Percentiles rank a stretch among this genome's conserved stretches.
Evolutionary conservation across 2,888 invertebrate species (phyloP).

Genomic region (Cecidostiba fungosa): DNA sequence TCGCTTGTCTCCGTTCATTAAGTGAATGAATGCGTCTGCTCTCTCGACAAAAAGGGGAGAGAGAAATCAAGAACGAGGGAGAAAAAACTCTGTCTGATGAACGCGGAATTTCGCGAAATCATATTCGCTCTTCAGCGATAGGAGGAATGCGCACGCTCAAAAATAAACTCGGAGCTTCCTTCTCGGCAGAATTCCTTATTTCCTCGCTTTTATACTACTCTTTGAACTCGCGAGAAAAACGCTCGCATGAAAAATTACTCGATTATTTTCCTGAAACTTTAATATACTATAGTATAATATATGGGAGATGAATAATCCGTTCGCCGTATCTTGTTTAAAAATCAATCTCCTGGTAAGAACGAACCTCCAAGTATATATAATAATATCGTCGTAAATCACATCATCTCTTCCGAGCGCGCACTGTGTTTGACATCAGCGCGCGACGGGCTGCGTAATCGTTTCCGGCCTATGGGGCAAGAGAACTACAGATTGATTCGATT

Average conservation of each 20-base stretch:
- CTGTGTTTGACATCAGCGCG: constrained; percentile 25
- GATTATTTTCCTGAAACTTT: too few relatives aligned
- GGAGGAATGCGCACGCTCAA: background rate
- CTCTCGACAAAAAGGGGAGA: background rate
- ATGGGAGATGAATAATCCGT: too few relatives aligned
- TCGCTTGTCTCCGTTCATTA: constrained; percentile 19
- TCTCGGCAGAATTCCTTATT: background rate
- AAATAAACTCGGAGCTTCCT: background rate
- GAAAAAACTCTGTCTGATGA: background rate
- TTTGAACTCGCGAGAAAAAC: background rate
- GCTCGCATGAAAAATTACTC: background rate
- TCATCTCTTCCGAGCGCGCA: background rate
- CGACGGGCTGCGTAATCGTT: constrained; percentile 52
- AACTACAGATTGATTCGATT: constrained; percentile 57
- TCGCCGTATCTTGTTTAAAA: too few relatives aligned
- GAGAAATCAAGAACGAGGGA: background rate
- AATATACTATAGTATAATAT: too few relatives aligned
- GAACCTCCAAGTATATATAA: too few relatives aligned
- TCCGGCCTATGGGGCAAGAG: constrained; percentile 43
- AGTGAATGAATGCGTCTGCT: constrained; percentile 4
- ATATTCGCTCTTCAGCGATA: background rate
- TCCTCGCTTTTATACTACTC: background rate
- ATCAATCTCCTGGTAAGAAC: too few relatives aligned
- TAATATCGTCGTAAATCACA: background rate
- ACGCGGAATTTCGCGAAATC: background rate